phyloP scores from a whole-genome alignment of 2,797 vertebrate species.

The Megalops cyprinoides region DNA sequence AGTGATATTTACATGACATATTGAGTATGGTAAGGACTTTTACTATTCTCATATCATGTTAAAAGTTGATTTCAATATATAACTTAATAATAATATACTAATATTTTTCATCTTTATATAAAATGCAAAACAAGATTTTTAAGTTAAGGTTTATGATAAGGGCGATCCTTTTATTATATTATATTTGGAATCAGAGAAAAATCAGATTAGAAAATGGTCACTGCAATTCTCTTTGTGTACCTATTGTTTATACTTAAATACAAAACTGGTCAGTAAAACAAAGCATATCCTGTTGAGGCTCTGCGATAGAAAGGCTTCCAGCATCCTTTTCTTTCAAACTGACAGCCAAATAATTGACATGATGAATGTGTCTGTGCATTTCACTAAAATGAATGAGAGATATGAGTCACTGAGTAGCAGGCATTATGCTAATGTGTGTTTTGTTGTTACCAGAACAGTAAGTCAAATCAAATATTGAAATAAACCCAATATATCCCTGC shows the following conservation, averaged over 20 bases:
- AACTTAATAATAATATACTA: too few relatives aligned
- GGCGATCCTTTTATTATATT: too few relatives aligned
- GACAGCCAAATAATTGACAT: not conserved
- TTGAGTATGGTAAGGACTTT: not conserved
- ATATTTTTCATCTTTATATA: not conserved
- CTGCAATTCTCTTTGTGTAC: too few relatives aligned
- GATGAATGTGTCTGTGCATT: not conserved
- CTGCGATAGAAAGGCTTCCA: not conserved
- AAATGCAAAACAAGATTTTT: not conserved
- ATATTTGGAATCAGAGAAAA: not conserved
- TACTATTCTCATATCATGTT: too few relatives aligned
- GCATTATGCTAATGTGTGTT: not conserved
- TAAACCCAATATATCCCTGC: not conserved
- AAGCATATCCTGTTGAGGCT: not conserved
- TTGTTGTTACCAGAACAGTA: constrained; percentile 16
- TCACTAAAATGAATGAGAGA: not conserved
- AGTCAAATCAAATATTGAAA: constrained; percentile 24
- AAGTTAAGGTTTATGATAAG: not conserved
- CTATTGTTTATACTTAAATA: too few relatives aligned
- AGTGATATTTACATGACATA: not conserved
- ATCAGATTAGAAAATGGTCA: not conserved
- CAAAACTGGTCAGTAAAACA: too few relatives aligned
- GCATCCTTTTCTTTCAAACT: not conserved
- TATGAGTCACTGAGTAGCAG: not conserved
- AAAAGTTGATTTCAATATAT: too few relatives aligned